A percentile compares a stretch with the other conserved stretches of the same genome.
These are phyloP conservation scores for Omphaloscelis lunosa DNA, from an alignment of 2,888 invertebrate species.

Conservation along the genomic window DNA sequence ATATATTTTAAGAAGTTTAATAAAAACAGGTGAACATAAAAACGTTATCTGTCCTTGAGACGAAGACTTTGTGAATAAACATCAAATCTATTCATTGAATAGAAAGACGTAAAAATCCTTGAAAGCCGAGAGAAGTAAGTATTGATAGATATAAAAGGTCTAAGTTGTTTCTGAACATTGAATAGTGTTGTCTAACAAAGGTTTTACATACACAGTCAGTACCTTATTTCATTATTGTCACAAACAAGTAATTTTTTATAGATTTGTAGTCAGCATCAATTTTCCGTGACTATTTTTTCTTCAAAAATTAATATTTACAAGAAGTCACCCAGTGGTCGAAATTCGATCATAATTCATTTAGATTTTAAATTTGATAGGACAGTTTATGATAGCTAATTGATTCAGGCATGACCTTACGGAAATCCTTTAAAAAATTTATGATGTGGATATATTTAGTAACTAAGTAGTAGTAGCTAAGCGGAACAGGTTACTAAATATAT, in stretches of 20 bases:
- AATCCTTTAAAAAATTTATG: too few species aligned
- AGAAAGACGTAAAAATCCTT: slow-evolving; percentile 13
- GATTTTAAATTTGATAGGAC: too few species aligned
- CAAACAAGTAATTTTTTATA: not conserved
- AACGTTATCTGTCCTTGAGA: not conserved
- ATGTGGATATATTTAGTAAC: too few species aligned
- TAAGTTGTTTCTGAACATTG: not conserved
- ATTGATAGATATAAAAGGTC: not conserved
- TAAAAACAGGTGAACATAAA: not conserved
- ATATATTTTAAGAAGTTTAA: too few species aligned
- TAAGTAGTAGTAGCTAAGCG: too few species aligned
- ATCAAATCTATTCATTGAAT: slow-evolving; percentile 14
- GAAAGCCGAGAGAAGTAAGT: slow-evolving; percentile 10
- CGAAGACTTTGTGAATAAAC: slow-evolving; percentile 7
- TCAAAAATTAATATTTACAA: not conserved
- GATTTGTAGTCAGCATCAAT: not conserved
- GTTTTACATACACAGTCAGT: not conserved
- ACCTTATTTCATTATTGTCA: not conserved
- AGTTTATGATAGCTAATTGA: too few species aligned
- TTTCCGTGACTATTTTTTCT: not conserved
- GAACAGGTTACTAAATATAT: too few species aligned
- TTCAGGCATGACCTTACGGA: too few species aligned
- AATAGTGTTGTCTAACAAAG: not conserved
- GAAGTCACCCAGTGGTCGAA: too few species aligned
- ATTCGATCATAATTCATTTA: too few species aligned